Evolutionary conservation across 2,113 vertebrate genomes (phyloP), one percentile per base, ranked within the genome.

Genomic region (Ia io): DNA sequence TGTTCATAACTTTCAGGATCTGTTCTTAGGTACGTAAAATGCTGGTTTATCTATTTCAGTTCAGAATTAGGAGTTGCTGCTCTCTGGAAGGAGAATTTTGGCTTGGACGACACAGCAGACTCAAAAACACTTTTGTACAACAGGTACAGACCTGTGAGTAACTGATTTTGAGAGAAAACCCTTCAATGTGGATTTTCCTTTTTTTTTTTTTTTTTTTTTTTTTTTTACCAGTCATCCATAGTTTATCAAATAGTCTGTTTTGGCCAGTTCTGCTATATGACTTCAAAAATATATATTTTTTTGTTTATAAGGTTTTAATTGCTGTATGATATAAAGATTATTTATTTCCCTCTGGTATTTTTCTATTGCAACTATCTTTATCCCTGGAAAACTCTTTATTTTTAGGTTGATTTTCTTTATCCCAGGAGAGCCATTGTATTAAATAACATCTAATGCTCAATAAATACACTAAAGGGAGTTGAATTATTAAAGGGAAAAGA

Each of bases 381-480:
- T 92, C 11, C 11, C 42, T 92, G 35, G 63, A 96, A 79, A 92
- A 88, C 37, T 85, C 37, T 85, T 85, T 93, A 56, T 49, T 56
- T 88, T 92, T 71, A 84, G 9, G 23, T 71, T 44, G 35, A 35
- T 86, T 84, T 92, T 84, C 37, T 93, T 87, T 94, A 17, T 94
- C 56, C 61, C 49, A 78, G 59, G 79, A 88, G 63, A 93, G 25
- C 10, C 32, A 79, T 74, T 69, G 40, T 70, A 51, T 70, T 97
- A 90, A 88, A 59, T 92, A 93, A 92, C 20, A 93, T 63, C 51
- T 71, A 87, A 90, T 88, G 40, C 37, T 25, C 32, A 51, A 51
- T 85, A 94, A 91, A 70, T 93, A 63, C 25, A 44, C 51, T 30
- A 71, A 92, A 91, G 37, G 79, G 77, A 96, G 44, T 42, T 76